These are phyloP conservation scores for Pseudorhombus dupliciocellatus DNA, from an alignment of 2,113 vertebrate species.

Conservation along the genomic window DNA sequence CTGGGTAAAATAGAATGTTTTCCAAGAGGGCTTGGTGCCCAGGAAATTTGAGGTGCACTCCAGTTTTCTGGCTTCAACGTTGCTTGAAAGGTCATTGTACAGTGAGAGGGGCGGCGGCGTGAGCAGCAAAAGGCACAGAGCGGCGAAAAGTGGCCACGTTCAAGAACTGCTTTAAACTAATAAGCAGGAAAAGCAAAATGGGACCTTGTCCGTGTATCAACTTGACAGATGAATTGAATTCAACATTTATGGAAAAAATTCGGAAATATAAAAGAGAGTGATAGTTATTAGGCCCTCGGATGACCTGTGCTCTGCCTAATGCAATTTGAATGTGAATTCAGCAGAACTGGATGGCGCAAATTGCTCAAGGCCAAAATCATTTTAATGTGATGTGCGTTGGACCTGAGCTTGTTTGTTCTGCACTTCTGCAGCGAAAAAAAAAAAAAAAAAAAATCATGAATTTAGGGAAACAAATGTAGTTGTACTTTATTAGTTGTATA, in stretches of 20 bases:
- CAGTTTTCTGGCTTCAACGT: slow-evolving; percentile 41
- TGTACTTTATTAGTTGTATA: slow-evolving; percentile 10
- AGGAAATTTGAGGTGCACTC: slow-evolving; percentile 35
- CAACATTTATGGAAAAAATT: not conserved
- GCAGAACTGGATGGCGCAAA: slow-evolving; percentile 22
- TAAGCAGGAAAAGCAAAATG: not conserved
- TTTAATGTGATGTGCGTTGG: slow-evolving; percentile 19
- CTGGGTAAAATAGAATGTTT: slow-evolving; percentile 8
- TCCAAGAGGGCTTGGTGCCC: slow-evolving; percentile 17
- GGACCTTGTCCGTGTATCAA: slow-evolving; percentile 11
- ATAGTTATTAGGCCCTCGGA: not conserved
- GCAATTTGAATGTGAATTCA: slow-evolving; percentile 37
- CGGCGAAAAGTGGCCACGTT: slow-evolving; percentile 7
- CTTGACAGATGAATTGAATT: slow-evolving; percentile 2
- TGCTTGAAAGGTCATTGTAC: slow-evolving; percentile 50
- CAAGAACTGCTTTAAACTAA: slow-evolving; percentile 13
- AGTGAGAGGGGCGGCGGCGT: slow-evolving; percentile 20
- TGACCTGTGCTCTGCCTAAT: slow-evolving; percentile 10
- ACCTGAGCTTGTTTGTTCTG: not conserved
- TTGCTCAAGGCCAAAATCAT: slow-evolving; percentile 31
- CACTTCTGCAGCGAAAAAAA: slow-evolving; percentile 14
- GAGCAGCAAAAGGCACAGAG: slow-evolving; percentile 20
- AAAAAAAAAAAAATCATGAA: not conserved
- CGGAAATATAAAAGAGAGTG: too few species aligned
- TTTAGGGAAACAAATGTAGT: not conserved